Percentiles rank a stretch among this genome's conserved stretches.
Conservation (phyloP, 2,113 vertebrate genomes). For the Serilophus lunatus region DNA sequence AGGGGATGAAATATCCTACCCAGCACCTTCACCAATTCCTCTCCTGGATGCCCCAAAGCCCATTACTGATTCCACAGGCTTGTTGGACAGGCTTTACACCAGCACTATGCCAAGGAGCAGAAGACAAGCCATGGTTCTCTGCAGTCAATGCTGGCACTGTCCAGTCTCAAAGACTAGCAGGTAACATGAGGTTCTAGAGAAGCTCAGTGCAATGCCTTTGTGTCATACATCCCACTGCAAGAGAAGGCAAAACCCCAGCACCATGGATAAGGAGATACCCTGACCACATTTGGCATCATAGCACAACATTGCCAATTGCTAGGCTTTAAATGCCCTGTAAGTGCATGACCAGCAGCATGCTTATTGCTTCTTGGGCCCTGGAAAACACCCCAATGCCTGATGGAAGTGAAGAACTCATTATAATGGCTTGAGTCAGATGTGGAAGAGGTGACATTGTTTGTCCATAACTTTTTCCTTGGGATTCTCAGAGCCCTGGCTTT, state of each 20-base stretch:
- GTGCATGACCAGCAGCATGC: background rate
- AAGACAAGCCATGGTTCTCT: background rate
- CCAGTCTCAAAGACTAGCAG: background rate
- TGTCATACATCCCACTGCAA: background rate
- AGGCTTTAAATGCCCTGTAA: background rate
- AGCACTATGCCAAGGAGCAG: background rate
- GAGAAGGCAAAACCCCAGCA: background rate
- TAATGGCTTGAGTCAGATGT: background rate
- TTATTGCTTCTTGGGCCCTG: background rate
- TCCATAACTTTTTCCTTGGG: background rate
- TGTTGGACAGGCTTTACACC: background rate
- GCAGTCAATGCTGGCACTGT: background rate
- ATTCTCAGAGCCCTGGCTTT: background rate
- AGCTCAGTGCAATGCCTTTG: background rate
- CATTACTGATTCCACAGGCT: background rate
- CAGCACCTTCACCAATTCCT: background rate
- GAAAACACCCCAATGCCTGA: background rate
- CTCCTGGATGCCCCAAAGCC: background rate
- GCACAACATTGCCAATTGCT: background rate
- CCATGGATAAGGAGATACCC: background rate
- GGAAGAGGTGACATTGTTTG: background rate
- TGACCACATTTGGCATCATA: background rate
- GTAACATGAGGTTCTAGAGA: background rate
- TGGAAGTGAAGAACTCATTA: background rate
- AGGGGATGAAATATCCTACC: background rate